phyloP scores from a whole-genome alignment of 2,888 invertebrate species.

The Lydus trimaculatus region DNA sequence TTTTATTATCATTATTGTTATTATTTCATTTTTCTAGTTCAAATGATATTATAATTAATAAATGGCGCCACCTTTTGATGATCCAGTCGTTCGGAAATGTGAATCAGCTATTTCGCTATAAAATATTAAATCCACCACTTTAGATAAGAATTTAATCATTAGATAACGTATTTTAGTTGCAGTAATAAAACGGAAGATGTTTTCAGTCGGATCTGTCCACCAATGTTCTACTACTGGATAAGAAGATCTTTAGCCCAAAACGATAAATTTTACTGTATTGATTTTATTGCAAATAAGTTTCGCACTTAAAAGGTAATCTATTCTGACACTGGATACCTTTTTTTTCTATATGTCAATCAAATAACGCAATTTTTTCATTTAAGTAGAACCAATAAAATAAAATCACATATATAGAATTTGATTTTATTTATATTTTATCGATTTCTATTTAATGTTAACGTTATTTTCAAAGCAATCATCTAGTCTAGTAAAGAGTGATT shows the following conservation, averaged over 20 bases:
- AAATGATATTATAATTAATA: conserved; percentile 8
- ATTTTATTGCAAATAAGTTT: conserved; percentile 57
- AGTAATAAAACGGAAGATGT: conserved; percentile 13
- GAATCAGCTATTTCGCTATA: conserved; percentile 6
- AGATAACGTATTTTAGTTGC: conserved; percentile 14
- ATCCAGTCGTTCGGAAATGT: background rate
- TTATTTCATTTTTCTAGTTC: background rate
- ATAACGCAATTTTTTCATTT: conserved; percentile 18
- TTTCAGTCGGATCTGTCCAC: conserved; percentile 11
- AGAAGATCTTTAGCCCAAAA: conserved; percentile 9
- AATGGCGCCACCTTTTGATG: conserved; percentile 12
- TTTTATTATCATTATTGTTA: conserved; percentile 16
- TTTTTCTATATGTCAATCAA: conserved; percentile 31
- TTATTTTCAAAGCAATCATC: conserved; percentile 32
- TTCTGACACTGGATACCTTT: conserved; percentile 47
- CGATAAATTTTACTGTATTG: conserved; percentile 57
- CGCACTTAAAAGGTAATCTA: conserved; percentile 45
- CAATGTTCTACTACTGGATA: conserved; percentile 7
- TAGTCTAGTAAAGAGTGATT: conserved; percentile 37
- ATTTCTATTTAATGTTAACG: conserved; percentile 18
- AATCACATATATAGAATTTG: conserved; percentile 40
- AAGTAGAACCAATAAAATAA: conserved; percentile 32
- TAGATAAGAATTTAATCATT: conserved; percentile 18
- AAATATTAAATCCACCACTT: conserved; percentile 15
- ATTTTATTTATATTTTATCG: background rate